Percentiles rank a stretch among this genome's conserved stretches.
These are phyloP conservation scores for Dryadula phaetusa DNA, from an alignment of 2,888 invertebrate species.

Conservation along the genomic window DNA sequence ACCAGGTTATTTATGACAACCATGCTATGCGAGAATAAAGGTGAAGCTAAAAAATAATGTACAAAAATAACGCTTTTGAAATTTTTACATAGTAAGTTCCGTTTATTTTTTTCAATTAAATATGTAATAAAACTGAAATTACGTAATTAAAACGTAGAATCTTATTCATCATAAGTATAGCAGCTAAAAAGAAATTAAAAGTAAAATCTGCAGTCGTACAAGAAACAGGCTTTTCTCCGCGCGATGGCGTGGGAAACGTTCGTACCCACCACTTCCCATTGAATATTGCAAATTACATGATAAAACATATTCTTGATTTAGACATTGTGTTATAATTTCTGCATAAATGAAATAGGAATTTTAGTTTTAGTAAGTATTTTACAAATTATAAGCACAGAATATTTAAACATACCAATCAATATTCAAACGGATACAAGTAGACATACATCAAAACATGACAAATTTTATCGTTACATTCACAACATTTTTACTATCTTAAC, in stretches of 20 bases:
- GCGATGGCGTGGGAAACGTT: slow-evolving; percentile 46
- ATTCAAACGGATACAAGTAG: neutral
- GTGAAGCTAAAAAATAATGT: no score
- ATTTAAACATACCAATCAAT: neutral
- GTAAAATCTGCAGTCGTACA: slow-evolving; percentile 37
- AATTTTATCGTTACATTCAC: neutral
- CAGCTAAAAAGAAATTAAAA: slow-evolving; percentile 32
- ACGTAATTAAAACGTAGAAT: slow-evolving; percentile 3
- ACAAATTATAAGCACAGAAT: no score
- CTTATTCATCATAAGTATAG: slow-evolving; percentile 9
- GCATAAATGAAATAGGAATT: neutral
- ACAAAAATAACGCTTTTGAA: no score
- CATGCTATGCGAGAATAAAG: no score
- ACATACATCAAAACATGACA: neutral
- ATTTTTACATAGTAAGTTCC: no score
- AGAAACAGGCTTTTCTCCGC: slow-evolving; percentile 48
- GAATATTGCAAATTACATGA: slow-evolving; percentile 34
- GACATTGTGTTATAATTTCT: slow-evolving; percentile 32
- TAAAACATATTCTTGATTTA: slow-evolving; percentile 33
- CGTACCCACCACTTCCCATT: slow-evolving; percentile 35
- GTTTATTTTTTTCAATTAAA: no score
- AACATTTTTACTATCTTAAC: slow-evolving; percentile 11
- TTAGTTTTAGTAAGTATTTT: neutral
- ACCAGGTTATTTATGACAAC: no score
- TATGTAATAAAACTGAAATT: neutral